A percentile compares a stretch with the other conserved stretches of the same genome.
phyloP scores from a whole-genome alignment of 1,140 invertebrate species.

The Metaphire vulgaris region DNA sequence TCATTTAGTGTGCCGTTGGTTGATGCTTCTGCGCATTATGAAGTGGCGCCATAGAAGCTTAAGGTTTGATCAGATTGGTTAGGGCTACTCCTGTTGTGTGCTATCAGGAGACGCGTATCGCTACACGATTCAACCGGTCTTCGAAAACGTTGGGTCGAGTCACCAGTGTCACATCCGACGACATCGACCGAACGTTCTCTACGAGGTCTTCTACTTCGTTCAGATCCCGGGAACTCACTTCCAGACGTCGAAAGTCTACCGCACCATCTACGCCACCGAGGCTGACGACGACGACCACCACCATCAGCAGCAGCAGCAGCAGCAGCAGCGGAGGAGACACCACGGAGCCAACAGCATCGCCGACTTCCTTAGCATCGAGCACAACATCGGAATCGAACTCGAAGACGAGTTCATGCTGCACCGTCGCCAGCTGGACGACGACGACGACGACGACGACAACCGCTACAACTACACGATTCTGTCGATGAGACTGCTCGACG shows the following conservation, averaged over 20 bases:
- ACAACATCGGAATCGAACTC: slow-evolving; percentile 27
- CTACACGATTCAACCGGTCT: slow-evolving; percentile 33
- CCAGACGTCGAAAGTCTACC: slow-evolving; percentile 13
- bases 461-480: not conserved
- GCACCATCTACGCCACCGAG: slow-evolving; percentile 19
- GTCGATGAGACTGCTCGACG: not conserved
- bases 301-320: too few relatives aligned
- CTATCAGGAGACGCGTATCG: slow-evolving; percentile 34
- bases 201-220: slow-evolving; percentile 28
- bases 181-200: slow-evolving; percentile 27
- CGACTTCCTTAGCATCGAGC: slow-evolving; percentile 26
- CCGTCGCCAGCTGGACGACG: slow-evolving; percentile 4
- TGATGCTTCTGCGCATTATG: too few relatives aligned
- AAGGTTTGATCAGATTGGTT: too few relatives aligned
- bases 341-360: not conserved
- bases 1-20: too few relatives aligned
- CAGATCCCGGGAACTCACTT: slow-evolving; percentile 9
- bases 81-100: too few relatives aligned
- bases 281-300: not conserved
- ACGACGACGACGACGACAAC: not conserved
- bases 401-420: slow-evolving; percentile 25
- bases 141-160: slow-evolving; percentile 28
- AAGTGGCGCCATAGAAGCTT: too few relatives aligned
- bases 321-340: not conserved
- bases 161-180: slow-evolving; percentile 28